Percentiles rank a stretch among this genome's conserved stretches.
These are phyloP conservation scores for Cheirogaleus medius DNA, from an alignment of 2,113 vertebrate genomes.

Conservation along the genomic window DNA sequence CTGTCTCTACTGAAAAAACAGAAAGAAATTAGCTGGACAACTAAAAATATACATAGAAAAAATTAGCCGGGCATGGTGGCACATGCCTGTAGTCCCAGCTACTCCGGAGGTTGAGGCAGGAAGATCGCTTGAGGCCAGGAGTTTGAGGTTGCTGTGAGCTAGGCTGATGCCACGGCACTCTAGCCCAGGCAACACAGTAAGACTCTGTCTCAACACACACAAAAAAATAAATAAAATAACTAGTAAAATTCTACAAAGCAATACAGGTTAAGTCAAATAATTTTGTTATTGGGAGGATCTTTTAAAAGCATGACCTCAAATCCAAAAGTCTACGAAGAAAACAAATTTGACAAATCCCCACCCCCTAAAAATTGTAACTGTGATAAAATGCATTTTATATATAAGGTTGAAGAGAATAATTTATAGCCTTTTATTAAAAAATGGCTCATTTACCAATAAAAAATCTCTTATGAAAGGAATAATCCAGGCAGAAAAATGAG, in stretches of 20 bases:
- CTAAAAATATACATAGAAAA: no score
- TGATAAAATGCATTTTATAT: not conserved
- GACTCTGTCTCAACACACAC: no score
- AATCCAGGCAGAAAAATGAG: not conserved
- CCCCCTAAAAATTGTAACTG: not conserved
- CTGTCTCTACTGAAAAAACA: no score
- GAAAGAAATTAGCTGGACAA: no score
- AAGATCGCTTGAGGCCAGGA: no score
- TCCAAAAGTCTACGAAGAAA: not conserved
- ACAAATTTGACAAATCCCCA: not conserved
- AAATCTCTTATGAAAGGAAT: not conserved
- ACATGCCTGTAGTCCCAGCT: no score
- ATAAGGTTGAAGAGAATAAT: not conserved
- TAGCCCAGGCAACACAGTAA: no score
- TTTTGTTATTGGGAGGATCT: not conserved
- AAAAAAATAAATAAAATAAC: no score
- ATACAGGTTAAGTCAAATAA: not conserved
- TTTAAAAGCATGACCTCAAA: not conserved
- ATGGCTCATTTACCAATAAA: not conserved
- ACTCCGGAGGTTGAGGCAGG: no score
- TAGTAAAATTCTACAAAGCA: not conserved
- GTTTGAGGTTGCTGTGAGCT: no score
- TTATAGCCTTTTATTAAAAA: not conserved
- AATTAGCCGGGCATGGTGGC: no score
- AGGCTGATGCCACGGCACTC: no score